Conservation (phyloP, 2,888 invertebrate genomes). For the Poecilus cupreus region DNA sequence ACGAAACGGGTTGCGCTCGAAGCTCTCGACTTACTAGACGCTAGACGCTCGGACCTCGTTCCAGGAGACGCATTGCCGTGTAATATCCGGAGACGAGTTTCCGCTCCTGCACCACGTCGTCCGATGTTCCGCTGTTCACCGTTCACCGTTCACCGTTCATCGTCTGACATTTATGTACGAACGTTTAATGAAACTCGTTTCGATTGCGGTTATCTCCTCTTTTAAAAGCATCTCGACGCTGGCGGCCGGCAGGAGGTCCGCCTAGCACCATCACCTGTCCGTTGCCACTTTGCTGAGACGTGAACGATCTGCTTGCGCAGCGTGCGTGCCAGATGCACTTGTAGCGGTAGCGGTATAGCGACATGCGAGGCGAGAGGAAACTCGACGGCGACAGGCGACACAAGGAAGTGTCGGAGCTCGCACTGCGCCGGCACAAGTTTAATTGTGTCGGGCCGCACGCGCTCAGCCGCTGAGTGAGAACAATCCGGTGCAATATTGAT, state of each 20-base stretch:
- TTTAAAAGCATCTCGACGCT: conserved; percentile 30
- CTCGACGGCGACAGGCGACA: background rate
- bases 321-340: conserved; percentile 2
- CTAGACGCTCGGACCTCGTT: conserved; percentile 42
- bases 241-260: background rate
- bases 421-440: conserved; percentile 40
- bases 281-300: background rate
- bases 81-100: conserved; percentile 47
- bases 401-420: conserved; percentile 28
- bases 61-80: conserved; percentile 49
- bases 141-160: background rate
- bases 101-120: background rate
- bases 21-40: no score
- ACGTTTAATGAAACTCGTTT: conserved; percentile 56
- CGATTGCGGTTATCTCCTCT: conserved; percentile 53
- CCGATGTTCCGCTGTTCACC: background rate
- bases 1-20: no score
- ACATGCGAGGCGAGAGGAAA: background rate
- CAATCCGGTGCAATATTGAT: conserved; percentile 57
- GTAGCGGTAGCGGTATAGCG: background rate
- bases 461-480: conserved; percentile 48
- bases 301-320: conserved; percentile 10
- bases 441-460: conserved; percentile 53
- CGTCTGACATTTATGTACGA: conserved; percentile 48
- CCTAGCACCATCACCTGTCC: conserved; percentile 61